Evolutionary conservation across 2,113 vertebrate genomes (phyloP), one percentile per base, ranked within the genome.

Genomic region (Chauna torquata): DNA sequence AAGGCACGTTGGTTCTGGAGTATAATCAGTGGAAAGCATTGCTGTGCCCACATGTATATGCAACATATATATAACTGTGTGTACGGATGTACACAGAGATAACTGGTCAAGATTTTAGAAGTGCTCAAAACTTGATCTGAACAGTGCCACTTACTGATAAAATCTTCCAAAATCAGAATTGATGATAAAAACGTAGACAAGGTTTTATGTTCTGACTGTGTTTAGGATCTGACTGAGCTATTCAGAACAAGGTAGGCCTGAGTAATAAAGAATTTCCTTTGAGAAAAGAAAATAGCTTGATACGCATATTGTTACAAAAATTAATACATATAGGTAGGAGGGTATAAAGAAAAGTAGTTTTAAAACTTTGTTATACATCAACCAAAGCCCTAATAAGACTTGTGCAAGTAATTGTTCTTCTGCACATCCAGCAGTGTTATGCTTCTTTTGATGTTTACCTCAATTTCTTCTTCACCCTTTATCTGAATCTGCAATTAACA

Each of bases 401-500:
- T 71, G 45, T 92, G 77, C 58, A 52, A 91, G n/a, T 93, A 96
- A 95, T 94, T 97, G 62, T 83, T 97, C 86, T 64, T 90, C 76
- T 17, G 5, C 70, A 54, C 19, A 77, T 74, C 88, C 93, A 81
- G 19, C 57, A 69, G 76, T 64, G 71, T 68, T 92, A 64, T 89
- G 16, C 88, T 96, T 38, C 80, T 57, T 92, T 87, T 94, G 66
- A 88, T 91, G 92, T 96, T 98, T 96, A 76, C 83, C 70, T 97
- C 96, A 82, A 91, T 96, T 97, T 97, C 74, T 85, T 95, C 54
- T 88, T 97, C 45, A 87, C 47, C n/a, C 94, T 82, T 92, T 85
- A 94, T 94, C 93, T 86, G 72, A 90, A 55, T 57, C 86, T 57
- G 72, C 95, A 98, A 97, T 98, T 98, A 98, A 97, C 95, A 98